Evolutionary conservation across 2,888 invertebrate genomes (phyloP).

Genomic region (Phengaris arion): DNA sequence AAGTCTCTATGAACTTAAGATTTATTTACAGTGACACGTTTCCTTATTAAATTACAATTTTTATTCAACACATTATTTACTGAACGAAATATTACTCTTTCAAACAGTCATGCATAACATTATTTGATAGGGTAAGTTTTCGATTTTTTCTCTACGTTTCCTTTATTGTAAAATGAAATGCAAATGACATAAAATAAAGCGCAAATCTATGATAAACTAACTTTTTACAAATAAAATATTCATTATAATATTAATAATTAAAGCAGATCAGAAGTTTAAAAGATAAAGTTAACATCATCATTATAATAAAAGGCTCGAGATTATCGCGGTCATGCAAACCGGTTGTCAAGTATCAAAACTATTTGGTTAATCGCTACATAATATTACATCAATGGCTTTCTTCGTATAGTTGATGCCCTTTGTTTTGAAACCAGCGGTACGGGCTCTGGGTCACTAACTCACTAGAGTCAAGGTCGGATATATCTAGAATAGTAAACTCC

Average conservation of each 20-base stretch:
- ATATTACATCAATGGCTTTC: too few relatives aligned
- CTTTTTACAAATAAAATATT: background rate
- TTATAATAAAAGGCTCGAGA: conserved; percentile 10
- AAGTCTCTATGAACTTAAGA: conserved; percentile 45
- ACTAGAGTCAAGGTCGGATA: background rate
- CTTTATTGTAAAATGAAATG: background rate
- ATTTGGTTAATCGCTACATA: background rate
- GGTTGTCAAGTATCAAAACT: conserved; percentile 12
- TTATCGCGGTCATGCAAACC: background rate
- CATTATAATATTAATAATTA: background rate
- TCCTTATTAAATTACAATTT: conserved; percentile 26
- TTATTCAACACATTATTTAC: background rate
- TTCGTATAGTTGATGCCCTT: too few relatives aligned
- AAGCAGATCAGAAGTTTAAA: background rate
- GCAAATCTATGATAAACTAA: background rate
- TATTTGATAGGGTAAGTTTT: background rate
- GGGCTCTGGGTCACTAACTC: background rate
- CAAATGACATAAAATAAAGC: background rate
- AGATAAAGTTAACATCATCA: background rate
- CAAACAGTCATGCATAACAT: background rate
- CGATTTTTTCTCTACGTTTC: background rate
- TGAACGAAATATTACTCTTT: conserved; percentile 7
- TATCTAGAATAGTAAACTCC: too few relatives aligned
- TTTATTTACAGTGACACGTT: conserved; percentile 18
- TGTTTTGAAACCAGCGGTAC: too few relatives aligned